Conservation (phyloP, 2,888 invertebrate genomes). For the Limnephilus rhombicus region DNA sequence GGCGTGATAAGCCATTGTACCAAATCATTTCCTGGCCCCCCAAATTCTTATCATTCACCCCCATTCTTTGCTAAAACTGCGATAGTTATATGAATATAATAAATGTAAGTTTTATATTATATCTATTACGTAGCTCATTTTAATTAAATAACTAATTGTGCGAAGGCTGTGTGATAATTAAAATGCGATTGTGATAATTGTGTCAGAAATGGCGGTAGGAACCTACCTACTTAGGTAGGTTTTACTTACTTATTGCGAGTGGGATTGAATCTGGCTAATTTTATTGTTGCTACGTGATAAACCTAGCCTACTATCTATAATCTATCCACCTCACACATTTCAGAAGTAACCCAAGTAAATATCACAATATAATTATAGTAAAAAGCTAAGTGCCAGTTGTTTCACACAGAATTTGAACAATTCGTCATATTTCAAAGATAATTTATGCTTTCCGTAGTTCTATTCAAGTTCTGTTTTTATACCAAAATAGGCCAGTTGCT, state of each 20-base stretch:
- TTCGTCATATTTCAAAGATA: no score
- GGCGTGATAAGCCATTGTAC: conserved; percentile 2
- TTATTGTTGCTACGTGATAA: not conserved
- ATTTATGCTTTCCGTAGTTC: no score
- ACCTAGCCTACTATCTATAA: not conserved
- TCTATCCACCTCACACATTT: not conserved
- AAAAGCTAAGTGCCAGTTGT: no score
- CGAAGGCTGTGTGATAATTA: conserved; percentile 14
- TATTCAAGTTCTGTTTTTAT: no score
- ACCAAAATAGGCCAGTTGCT: no score
- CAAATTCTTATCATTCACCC: conserved; percentile 24
- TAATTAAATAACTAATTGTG: conserved; percentile 21
- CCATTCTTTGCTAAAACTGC: conserved; percentile 20
- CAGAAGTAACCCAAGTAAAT: not conserved
- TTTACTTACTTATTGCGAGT: no score
- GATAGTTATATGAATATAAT: not conserved
- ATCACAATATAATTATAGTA: not conserved
- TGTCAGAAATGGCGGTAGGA: not conserved
- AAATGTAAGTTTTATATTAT: not conserved
- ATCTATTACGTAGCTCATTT: not conserved
- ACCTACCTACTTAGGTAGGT: not conserved
- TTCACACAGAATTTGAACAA: no score
- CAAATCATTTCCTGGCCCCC: conserved; percentile 15
- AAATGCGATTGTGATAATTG: not conserved
- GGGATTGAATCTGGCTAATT: not conserved